phyloP scores from a whole-genome alignment of 2,888 invertebrate species.

The Agonopterix arenella region DNA sequence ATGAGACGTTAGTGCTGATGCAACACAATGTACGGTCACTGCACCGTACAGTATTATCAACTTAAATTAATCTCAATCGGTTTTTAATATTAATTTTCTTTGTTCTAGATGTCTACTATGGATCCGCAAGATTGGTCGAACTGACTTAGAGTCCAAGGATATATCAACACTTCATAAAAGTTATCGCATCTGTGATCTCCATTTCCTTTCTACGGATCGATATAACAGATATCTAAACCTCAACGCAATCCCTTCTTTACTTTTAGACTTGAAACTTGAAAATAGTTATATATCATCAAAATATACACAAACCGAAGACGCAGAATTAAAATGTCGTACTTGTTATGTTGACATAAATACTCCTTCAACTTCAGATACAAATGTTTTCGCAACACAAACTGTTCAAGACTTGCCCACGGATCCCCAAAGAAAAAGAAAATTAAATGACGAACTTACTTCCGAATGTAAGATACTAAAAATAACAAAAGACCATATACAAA shows the following conservation, averaged over 20 bases:
- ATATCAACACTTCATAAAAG: neutral
- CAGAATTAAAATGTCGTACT: neutral
- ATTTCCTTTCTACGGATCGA: neutral
- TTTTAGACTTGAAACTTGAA: neutral
- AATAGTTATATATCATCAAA: neutral
- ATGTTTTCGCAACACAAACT: conserved; percentile 2
- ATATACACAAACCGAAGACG: neutral
- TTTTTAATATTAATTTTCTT: too few species aligned
- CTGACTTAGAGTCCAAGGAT: neutral
- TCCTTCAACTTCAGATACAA: neutral
- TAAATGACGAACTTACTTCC: neutral
- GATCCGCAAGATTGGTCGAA: neutral
- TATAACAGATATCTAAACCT: neutral
- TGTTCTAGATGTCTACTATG: conserved; percentile 1
- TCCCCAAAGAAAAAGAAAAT: conserved; percentile 4
- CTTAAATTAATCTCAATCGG: too few species aligned
- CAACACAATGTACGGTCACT: too few species aligned
- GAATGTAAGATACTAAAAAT: conserved; percentile 3
- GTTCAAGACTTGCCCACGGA: conserved; percentile 1
- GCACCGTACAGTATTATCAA: too few species aligned
- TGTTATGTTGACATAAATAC: neutral
- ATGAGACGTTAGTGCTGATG: too few species aligned
- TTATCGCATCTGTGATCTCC: conserved; percentile 1
- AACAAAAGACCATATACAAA: neutral
- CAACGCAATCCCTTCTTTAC: neutral